A percentile compares a stretch with the other conserved stretches of the same genome.
Evolutionary conservation across 2,113 vertebrate species (phyloP).

Genomic region (Anseranas semipalmata): DNA sequence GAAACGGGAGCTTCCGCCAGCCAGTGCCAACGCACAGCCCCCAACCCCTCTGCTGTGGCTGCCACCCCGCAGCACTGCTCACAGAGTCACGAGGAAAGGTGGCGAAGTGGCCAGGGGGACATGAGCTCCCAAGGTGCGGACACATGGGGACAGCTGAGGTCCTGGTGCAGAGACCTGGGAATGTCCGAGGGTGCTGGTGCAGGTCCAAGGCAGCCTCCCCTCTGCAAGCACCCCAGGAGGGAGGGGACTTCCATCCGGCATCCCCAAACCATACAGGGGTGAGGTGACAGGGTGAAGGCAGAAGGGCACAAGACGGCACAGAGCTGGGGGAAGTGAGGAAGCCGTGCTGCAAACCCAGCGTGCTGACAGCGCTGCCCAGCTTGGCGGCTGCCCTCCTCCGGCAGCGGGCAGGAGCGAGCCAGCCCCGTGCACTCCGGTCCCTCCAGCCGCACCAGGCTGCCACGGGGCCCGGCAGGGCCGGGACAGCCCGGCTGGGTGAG

Average conservation of each 20-base stretch:
- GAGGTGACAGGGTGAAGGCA: too few relatives aligned
- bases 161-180: background rate
- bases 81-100: too few relatives aligned
- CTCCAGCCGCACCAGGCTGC: background rate
- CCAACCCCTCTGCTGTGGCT: background rate
- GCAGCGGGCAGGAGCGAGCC: background rate
- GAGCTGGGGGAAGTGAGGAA: background rate
- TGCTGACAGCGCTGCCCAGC: background rate
- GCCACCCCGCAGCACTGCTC: background rate
- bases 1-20: background rate
- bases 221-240: background rate
- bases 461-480: fast-evolving
- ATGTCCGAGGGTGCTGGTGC: background rate
- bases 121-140: too few relatives aligned
- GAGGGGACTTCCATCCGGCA: background rate
- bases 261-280: background rate
- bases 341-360: background rate
- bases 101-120: background rate
- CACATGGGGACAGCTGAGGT: background rate
- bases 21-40: background rate
- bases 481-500: background rate
- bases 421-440: fast-evolving
- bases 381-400: fast-evolving
- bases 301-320: background rate
- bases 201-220: background rate